Evolutionary conservation across 2,797 vertebrate genomes (phyloP).

Genomic region (Centropyge bicolor): DNA sequence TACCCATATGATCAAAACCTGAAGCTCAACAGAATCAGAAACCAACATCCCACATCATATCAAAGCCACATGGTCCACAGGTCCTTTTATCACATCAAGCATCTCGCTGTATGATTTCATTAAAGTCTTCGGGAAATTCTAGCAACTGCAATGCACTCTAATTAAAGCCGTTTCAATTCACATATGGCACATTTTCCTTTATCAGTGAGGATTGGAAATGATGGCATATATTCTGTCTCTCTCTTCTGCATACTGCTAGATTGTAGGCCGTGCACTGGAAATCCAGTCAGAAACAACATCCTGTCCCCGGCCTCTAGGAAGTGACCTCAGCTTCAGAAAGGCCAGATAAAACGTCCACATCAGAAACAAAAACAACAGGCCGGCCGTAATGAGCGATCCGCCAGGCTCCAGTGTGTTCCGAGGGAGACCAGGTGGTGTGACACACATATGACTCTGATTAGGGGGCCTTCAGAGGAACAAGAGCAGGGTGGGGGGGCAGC

Average conservation of each 20-base stretch:
- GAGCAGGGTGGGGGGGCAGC: constrained; percentile 21
- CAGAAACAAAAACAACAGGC: constrained; percentile 77
- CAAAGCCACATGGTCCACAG: constrained; percentile 47
- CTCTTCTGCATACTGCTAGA: constrained; percentile 23
- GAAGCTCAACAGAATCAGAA: constrained; percentile 41
- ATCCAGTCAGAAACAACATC: constrained; percentile 80
- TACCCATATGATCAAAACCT: constrained; percentile 48
- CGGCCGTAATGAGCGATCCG: constrained; percentile 75
- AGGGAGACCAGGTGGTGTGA: constrained; percentile 83
- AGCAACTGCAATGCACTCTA: constrained; percentile 3
- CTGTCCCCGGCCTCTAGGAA: constrained; percentile 80
- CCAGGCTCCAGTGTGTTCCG: constrained; percentile 77
- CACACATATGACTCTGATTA: constrained; percentile 85
- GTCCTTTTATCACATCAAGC: constrained; percentile 51
- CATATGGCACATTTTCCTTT: constrained; percentile 46
- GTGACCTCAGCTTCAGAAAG: constrained; percentile 82
- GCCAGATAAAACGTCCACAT: constrained; percentile 81
- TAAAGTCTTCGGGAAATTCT: constrained; percentile 30
- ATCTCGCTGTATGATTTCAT: constrained; percentile 46
- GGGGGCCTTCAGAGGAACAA: constrained; percentile 68
- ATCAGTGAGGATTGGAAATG: constrained; percentile 22
- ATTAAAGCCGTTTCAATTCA: constrained; percentile 42
- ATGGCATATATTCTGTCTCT: constrained; percentile 25
- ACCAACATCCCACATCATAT: constrained; percentile 39
- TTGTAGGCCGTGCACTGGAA: constrained; percentile 62